phyloP scores from a whole-genome alignment of 1,140 invertebrate genomes.

The Pseudomyrmex flavicornis region DNA sequence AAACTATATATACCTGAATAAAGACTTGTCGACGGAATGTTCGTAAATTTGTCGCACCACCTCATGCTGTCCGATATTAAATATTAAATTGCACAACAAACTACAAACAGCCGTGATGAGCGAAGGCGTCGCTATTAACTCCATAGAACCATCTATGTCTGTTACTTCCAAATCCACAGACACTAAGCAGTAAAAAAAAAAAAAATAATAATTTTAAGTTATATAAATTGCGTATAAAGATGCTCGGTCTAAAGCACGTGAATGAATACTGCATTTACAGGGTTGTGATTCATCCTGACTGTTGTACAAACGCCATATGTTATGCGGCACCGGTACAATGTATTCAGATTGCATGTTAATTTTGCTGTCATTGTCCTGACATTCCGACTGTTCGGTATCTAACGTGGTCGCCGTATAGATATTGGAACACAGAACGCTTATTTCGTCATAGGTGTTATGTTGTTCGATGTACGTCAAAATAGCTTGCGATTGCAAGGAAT shows the following conservation, averaged over 20 bases:
- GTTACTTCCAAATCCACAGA: slow-evolving; percentile 71
- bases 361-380: slow-evolving; percentile 54
- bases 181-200: slow-evolving; percentile 49
- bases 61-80: slow-evolving; percentile 77
- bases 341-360: slow-evolving; percentile 58
- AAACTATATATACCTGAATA: slow-evolving; percentile 73
- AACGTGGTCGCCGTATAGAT: slow-evolving; percentile 74
- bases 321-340: slow-evolving; percentile 72
- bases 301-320: slow-evolving; percentile 78
- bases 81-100: slow-evolving; percentile 83
- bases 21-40: slow-evolving; percentile 80
- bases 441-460: slow-evolving; percentile 79
- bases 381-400: slow-evolving; percentile 70
- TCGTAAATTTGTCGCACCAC: slow-evolving; percentile 79
- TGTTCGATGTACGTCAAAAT: slow-evolving; percentile 79
- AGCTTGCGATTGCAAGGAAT: slow-evolving; percentile 76
- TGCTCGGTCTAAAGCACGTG: background rate
- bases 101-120: slow-evolving; percentile 82
- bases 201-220: slow-evolving; percentile 2
- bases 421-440: slow-evolving; percentile 78
- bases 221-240: slow-evolving; percentile 22
- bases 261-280: slow-evolving; percentile 60
- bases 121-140: slow-evolving; percentile 82
- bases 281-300: slow-evolving; percentile 75
- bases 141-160: slow-evolving; percentile 68